Percentiles rank a stretch among this genome's conserved stretches.
Evolutionary conservation across 2,888 invertebrate genomes (phyloP).

Genomic region (Strigamia maritima): DNA sequence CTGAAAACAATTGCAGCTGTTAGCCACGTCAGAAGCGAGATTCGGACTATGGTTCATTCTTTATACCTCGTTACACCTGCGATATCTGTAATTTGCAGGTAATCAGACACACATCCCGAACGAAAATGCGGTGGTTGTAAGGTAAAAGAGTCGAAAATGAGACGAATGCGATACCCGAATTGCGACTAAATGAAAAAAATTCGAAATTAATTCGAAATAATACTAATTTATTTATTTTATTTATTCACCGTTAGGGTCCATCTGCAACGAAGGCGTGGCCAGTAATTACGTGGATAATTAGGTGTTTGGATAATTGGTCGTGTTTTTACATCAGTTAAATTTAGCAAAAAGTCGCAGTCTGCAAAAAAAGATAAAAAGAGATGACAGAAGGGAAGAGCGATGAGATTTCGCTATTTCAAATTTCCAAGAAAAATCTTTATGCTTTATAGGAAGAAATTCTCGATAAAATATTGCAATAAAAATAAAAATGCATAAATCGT

Average conservation of each 20-base stretch:
- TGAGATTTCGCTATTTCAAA: neutral
- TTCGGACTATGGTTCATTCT: neutral
- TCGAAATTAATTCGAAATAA: neutral
- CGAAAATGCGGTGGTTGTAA: constrained; percentile 28
- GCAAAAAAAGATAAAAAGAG: no score
- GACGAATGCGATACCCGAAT: constrained; percentile 35
- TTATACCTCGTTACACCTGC: constrained; percentile 24
- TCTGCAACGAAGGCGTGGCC: constrained; percentile 28
- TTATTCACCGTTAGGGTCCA: constrained; percentile 22
- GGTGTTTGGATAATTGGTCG: constrained; percentile 33
- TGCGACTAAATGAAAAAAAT: neutral
- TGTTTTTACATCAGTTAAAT: constrained; percentile 18
- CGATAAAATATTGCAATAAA: neutral
- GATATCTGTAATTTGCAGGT: constrained; percentile 28
- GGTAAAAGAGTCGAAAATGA: constrained; percentile 23
- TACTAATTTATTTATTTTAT: neutral
- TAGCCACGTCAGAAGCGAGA: neutral
- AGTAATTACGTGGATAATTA: constrained; percentile 31
- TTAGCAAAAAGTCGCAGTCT: constrained; percentile 12
- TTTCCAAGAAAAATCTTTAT: neutral
- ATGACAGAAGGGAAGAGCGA: neutral
- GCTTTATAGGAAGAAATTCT: neutral
- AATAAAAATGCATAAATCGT: neutral
- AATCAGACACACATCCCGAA: constrained; percentile 26
- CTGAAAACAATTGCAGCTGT: constrained; percentile 10